Base-by-base conservation (phyloP, 2,797 vertebrate species). In the Aratinga solstitialis region DNA sequence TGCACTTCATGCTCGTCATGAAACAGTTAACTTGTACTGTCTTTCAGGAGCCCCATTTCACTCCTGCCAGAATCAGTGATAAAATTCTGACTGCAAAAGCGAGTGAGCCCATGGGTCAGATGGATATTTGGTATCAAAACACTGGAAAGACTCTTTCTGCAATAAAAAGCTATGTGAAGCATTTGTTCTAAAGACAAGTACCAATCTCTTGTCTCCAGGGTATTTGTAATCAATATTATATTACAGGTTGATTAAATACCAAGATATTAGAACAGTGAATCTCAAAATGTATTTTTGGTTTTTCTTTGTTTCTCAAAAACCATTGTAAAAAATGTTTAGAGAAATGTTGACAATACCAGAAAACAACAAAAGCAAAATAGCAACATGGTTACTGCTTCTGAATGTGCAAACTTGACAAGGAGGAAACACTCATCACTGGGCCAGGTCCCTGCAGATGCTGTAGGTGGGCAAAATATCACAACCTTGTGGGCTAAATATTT, bases 181-280 rank as follows among this genome's bases (percentile, higher is more conserved):
- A 92, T 88, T 95, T 83, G 84, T 75, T 91, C 53, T 90, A 74
- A 77, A 83, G 67, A 81, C 74, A 87, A 95, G 78, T 51, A 90
- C 61, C 74, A 74, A 29, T 92, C 68, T 78, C 50, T 86, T 76
- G 61, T 92, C 89, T 94, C 80, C 24, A n/a, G 9, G 29, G 85
- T 82, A 86, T 96, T 95, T 95, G 89, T 95, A 97, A 97, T 96
- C 96, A 93, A 90, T 88, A 76, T 84, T 67, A 85, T 85, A 69
- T 94, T 92, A 85, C 56, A 74, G 73, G 87, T 94, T 95, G 96
- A 61, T 92, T 96, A 95, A 95, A 78, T 93, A 92, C 53, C 42
- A 78, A 87, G 93, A 95, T 90, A 90, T 56, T 92, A 92, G 76
- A 95, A 93, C 2, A 1, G 90, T 89, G 92, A 94, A 94, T 85